Conservation (phyloP, 2,888 invertebrate genomes). For the Spatulosminthurus flaviceps region DNA sequence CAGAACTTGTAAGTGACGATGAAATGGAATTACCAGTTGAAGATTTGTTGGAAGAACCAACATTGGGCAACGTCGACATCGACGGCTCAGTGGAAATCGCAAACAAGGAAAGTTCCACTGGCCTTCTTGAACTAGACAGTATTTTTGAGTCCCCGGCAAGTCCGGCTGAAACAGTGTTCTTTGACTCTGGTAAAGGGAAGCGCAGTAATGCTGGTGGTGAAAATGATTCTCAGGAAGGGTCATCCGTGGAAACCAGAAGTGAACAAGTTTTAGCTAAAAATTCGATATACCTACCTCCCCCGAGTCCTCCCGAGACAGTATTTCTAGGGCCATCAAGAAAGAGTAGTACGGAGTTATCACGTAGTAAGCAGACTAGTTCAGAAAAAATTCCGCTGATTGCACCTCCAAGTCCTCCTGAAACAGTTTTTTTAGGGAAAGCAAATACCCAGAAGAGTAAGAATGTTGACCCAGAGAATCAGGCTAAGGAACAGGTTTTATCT, state of each 20-base stretch:
- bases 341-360: background rate
- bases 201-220: background rate
- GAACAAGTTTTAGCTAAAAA: background rate
- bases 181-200: background rate
- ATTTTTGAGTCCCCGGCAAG: background rate
- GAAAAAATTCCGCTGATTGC: background rate
- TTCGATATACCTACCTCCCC: background rate
- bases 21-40: background rate
- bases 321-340: background rate
- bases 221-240: background rate
- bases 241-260: too few species aligned
- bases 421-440: background rate
- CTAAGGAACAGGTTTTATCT: background rate
- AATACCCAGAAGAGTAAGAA: background rate
- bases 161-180: constrained; percentile 6
- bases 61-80: background rate
- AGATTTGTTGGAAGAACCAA: background rate
- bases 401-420: background rate
- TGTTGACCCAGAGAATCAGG: background rate
- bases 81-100: too few species aligned
- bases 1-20: background rate
- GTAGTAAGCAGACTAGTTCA: background rate
- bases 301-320: background rate
- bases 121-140: background rate
- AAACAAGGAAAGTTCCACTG: background rate